Conservation (phyloP, 2,113 vertebrate genomes). For the Larimichthys polyactis region DNA sequence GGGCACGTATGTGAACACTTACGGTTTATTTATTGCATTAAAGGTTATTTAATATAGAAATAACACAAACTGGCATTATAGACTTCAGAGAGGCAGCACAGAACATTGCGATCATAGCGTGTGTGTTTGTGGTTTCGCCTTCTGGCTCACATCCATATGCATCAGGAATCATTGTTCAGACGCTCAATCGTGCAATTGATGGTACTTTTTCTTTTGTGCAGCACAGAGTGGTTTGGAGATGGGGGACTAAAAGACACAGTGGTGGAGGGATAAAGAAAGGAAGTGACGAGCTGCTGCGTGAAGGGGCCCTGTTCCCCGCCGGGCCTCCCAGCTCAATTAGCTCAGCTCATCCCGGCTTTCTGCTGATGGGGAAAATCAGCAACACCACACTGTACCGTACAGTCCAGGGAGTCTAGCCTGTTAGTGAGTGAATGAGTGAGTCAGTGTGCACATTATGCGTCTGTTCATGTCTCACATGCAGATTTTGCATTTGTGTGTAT, state of each 20-base stretch:
- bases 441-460: conserved; percentile 63
- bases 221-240: conserved; percentile 63
- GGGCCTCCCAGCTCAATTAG: conserved; percentile 85
- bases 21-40: neutral
- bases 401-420: conserved; percentile 74
- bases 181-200: conserved; percentile 15
- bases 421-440: conserved; percentile 70
- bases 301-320: conserved; percentile 68
- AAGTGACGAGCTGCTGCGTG: conserved; percentile 74
- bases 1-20: conserved; percentile 2
- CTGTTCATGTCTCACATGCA: conserved; percentile 64
- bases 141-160: conserved; percentile 17
- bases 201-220: conserved; percentile 21
- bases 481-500: conserved; percentile 62
- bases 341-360: conserved; percentile 80
- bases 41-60: conserved; percentile 20
- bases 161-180: conserved; percentile 14
- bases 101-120: neutral
- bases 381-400: conserved; percentile 50
- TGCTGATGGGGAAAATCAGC: conserved; percentile 81
- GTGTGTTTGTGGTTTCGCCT: neutral
- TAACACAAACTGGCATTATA: conserved; percentile 9
- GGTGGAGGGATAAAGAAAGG: conserved; percentile 72
- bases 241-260: conserved; percentile 57
- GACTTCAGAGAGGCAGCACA: neutral